Conservation (phyloP, 2,888 invertebrate species). For the Dicyrtomina minuta region DNA sequence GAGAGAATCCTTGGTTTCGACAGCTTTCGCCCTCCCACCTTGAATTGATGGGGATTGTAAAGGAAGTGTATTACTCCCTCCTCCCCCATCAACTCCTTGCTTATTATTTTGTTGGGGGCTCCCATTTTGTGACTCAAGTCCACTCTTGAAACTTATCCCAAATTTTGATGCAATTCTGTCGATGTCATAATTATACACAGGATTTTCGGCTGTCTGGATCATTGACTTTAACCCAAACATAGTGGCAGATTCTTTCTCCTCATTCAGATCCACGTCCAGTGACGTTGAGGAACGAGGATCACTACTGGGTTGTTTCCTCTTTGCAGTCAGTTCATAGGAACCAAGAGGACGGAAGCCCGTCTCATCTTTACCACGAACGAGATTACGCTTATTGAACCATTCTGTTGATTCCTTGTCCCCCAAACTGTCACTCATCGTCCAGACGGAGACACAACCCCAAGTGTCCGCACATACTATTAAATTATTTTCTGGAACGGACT, state of each 20-base stretch:
- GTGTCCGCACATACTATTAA: constrained; percentile 35
- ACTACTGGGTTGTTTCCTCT: background rate
- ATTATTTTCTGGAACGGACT: constrained; percentile 30
- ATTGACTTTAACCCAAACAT: too few relatives aligned
- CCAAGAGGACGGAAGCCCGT: constrained; percentile 24
- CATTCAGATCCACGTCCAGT: background rate
- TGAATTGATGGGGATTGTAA: too few relatives aligned
- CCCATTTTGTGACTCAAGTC: background rate
- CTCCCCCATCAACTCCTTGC: background rate
- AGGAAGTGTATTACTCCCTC: background rate
- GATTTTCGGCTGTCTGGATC: background rate
- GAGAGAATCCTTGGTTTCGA: background rate
- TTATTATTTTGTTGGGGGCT: too few relatives aligned
- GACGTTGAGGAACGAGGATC: background rate
- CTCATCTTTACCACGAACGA: constrained; percentile 12
- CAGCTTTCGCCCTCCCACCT: too few relatives aligned
- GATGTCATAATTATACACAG: constrained; percentile 16
- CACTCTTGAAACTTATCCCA: constrained; percentile 3
- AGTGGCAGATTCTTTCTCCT: background rate
- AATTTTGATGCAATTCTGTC: constrained; percentile 11
- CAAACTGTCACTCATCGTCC: constrained; percentile 32
- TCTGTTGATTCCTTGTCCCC: constrained; percentile 30
- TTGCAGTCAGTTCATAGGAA: constrained; percentile 2
- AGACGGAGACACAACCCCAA: constrained; percentile 36
- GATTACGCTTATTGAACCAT: constrained; percentile 26